Evolutionary conservation across 1,140 invertebrate genomes (phyloP).

Genomic region (Pentalonia nigronervosa): DNA sequence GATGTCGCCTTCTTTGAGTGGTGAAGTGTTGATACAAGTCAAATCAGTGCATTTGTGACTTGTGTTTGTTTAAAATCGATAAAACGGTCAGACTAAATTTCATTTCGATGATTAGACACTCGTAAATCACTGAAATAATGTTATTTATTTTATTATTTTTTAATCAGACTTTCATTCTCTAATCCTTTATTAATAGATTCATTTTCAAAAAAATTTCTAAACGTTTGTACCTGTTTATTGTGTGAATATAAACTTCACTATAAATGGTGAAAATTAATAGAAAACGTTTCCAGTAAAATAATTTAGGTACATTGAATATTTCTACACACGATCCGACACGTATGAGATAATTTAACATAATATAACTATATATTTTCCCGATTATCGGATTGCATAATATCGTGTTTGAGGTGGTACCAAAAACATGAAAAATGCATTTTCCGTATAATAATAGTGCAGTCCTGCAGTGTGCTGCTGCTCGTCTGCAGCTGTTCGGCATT

Average conservation of each 20-base stretch:
- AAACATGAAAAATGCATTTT: neutral
- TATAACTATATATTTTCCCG: neutral
- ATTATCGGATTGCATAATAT: neutral
- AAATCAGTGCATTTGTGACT: neutral
- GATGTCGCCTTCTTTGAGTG: neutral
- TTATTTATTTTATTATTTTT: too few species aligned
- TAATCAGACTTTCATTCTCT: too few species aligned
- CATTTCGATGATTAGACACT: neutral
- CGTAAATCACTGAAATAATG: neutral
- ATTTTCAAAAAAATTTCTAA: too few species aligned
- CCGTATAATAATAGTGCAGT: neutral
- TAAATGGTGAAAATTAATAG: too few species aligned
- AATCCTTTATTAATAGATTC: too few species aligned
- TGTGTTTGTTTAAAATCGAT: neutral
- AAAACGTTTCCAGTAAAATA: too few species aligned
- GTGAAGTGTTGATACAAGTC: neutral
- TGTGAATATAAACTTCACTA: too few species aligned
- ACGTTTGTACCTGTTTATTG: too few species aligned
- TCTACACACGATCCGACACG: neutral
- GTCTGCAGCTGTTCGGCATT: neutral
- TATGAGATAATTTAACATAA: neutral
- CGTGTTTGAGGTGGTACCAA: neutral
- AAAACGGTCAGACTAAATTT: neutral
- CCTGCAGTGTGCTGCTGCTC: neutral
- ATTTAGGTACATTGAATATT: neutral